Conservation (phyloP, 2,113 vertebrate species). For the Myocastor coypus region DNA sequence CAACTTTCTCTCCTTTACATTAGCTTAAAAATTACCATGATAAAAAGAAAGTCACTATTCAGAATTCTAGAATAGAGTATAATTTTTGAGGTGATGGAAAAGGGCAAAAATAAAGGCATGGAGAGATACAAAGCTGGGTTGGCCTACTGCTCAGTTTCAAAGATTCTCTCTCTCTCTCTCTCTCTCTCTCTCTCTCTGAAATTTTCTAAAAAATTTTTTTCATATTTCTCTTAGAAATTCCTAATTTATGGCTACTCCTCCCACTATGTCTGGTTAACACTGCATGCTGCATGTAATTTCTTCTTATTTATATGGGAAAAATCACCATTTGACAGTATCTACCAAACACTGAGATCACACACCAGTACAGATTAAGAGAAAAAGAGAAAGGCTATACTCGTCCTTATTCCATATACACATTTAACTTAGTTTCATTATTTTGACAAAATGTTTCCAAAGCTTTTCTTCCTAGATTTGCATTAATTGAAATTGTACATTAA, state of each 20-base stretch:
- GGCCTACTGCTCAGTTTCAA: constrained; percentile 24
- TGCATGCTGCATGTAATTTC: not conserved
- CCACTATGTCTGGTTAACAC: not conserved
- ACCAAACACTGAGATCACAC: constrained; percentile 1
- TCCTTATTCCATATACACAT: constrained; percentile 51
- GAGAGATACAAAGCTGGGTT: not conserved
- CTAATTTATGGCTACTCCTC: not conserved
- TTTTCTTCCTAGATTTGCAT: constrained; percentile 43
- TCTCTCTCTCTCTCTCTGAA: too few relatives aligned
- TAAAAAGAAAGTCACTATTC: not conserved
- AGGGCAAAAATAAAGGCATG: not conserved
- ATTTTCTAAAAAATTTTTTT: too few relatives aligned
- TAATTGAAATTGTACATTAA: constrained; percentile 58
- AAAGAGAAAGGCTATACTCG: not conserved
- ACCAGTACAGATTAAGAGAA: not conserved
- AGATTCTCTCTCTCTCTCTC: not conserved
- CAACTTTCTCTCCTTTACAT: constrained; percentile 32
- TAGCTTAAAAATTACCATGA: constrained; percentile 13
- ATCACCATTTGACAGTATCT: not conserved
- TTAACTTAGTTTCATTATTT: constrained; percentile 55
- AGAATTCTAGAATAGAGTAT: not conserved
- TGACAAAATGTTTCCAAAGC: constrained; percentile 52
- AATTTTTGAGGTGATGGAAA: not conserved
- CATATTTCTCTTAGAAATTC: not conserved
- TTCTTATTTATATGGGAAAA: not conserved